Conservation (phyloP, 2,888 invertebrate species). For the Morpho achilles region DNA sequence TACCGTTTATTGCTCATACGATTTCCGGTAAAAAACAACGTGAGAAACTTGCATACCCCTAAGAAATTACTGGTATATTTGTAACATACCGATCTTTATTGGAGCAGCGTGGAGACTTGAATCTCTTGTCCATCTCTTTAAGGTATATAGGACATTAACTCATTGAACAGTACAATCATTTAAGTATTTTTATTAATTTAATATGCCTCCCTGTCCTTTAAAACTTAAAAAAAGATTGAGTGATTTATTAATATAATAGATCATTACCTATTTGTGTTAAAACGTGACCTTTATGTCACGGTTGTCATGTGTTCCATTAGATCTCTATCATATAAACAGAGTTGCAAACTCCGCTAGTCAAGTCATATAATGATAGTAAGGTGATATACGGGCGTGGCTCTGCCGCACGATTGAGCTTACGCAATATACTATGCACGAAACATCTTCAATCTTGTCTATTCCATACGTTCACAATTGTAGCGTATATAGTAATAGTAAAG, state of each 20-base stretch:
- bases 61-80: too few relatives aligned
- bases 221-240: neutral
- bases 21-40: too few relatives aligned
- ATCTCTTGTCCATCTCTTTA: too few relatives aligned
- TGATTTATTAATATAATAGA: neutral
- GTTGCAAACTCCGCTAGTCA: neutral
- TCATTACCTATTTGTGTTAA: neutral
- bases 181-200: too few relatives aligned
- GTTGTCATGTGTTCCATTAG: neutral
- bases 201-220: too few relatives aligned
- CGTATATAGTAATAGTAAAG: neutral
- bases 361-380: slow-evolving; percentile 3
- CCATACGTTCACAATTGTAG: neutral
- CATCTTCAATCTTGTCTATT: slow-evolving; percentile 14
- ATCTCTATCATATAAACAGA: neutral
- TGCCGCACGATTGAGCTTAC: slow-evolving; percentile 30
- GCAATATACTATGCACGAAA: slow-evolving; percentile 26
- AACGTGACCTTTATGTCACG: neutral
- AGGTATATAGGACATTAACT: too few relatives aligned
- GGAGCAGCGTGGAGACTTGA: too few relatives aligned
- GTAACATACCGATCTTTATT: too few relatives aligned
- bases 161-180: too few relatives aligned
- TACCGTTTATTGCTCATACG: too few relatives aligned
- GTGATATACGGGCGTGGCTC: slow-evolving; percentile 31
- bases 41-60: too few relatives aligned